Percentiles rank a stretch among this genome's conserved stretches.
Evolutionary conservation across 2,797 vertebrate genomes (phyloP).

Genomic region (Syngnathus rostellatus): DNA sequence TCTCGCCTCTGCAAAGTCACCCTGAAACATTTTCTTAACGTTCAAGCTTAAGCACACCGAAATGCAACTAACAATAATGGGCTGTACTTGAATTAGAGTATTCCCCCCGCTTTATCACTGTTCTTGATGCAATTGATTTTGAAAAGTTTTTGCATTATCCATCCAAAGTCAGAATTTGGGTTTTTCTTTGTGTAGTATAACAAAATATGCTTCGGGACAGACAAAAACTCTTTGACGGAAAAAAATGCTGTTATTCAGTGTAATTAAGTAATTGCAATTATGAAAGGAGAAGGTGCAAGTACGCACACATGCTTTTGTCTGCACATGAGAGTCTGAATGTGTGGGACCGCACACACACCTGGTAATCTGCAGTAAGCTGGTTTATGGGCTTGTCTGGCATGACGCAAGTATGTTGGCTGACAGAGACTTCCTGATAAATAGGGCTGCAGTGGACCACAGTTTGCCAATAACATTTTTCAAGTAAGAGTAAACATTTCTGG

Average conservation of each 20-base stretch:
- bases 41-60: too few relatives aligned
- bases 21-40: background rate
- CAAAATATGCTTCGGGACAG: too few relatives aligned
- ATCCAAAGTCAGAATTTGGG: too few relatives aligned
- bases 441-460: slow-evolving; percentile 9
- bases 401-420: slow-evolving; percentile 64
- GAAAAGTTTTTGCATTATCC: too few relatives aligned
- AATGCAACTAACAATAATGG: too few relatives aligned
- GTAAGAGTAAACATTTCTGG: background rate
- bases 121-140: too few relatives aligned
- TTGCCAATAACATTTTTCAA: background rate
- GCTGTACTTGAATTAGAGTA: too few relatives aligned
- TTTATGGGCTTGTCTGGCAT: slow-evolving; percentile 71
- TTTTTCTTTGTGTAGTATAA: too few relatives aligned
- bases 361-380: slow-evolving; percentile 73
- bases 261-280: background rate
- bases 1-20: background rate
- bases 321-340: slow-evolving; percentile 13
- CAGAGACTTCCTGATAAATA: slow-evolving; percentile 35
- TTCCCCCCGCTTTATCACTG: too few relatives aligned
- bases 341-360: slow-evolving; percentile 42
- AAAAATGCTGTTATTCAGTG: background rate
- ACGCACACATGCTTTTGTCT: background rate
- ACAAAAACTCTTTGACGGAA: too few relatives aligned
- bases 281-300: background rate